Percentiles rank a stretch among this genome's conserved stretches.
These are phyloP conservation scores for Panthera leo DNA, from an alignment of 2,113 vertebrate genomes.

Conservation along the genomic window DNA sequence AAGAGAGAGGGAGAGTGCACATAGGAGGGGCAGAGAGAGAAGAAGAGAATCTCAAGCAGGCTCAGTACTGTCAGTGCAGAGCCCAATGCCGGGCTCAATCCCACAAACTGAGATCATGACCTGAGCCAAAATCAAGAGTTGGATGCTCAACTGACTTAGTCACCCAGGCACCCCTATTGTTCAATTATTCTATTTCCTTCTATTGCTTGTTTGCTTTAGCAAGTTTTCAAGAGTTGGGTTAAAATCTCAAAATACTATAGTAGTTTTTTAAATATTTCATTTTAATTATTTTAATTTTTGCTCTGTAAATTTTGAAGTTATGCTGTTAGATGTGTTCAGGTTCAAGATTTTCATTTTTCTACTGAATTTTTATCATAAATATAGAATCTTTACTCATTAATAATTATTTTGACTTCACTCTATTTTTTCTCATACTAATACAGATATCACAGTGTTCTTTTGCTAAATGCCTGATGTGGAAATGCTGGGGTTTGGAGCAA, in stretches of 20 bases:
- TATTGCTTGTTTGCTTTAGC: neutral
- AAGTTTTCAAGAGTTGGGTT: neutral
- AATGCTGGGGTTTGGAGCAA: too few relatives aligned
- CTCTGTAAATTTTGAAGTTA: neutral
- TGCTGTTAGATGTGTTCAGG: neutral
- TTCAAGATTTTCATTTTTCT: neutral
- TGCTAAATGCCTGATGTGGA: neutral
- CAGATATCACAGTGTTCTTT: neutral
- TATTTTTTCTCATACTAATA: neutral
- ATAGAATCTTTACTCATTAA: neutral
- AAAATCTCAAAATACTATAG: neutral
- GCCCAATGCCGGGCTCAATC: too few relatives aligned
- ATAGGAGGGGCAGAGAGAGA: too few relatives aligned
- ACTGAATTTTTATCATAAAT: neutral
- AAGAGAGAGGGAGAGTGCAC: too few relatives aligned
- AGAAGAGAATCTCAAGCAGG: too few relatives aligned
- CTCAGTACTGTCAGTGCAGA: too few relatives aligned
- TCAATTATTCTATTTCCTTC: neutral
- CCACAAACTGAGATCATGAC: too few relatives aligned
- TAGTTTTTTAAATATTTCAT: neutral
- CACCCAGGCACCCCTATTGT: neutral
- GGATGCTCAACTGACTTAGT: too few relatives aligned
- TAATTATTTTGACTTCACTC: neutral
- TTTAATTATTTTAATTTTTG: neutral
- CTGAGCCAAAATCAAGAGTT: too few relatives aligned